Base-by-base conservation (phyloP, 1,140 invertebrate species). In the Drosophila punjabiensis region DNA sequence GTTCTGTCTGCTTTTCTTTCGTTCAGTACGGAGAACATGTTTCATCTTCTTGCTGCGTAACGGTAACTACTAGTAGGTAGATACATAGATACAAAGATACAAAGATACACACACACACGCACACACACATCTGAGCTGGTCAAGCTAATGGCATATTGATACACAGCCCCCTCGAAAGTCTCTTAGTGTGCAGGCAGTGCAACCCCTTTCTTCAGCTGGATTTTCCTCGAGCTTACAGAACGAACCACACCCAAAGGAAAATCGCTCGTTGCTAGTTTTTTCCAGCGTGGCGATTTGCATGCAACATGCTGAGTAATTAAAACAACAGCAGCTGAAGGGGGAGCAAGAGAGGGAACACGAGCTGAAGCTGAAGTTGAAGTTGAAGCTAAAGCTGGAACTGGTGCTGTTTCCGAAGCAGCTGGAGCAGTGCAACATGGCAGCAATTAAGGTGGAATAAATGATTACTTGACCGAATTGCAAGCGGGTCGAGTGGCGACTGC, bases 241-340 rank as follows among this genome's bases (percentile, higher is more conserved):
- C 50, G 30, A 53, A 41, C 58, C 76, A 67, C 76, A 68, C 43
- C 33, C 60, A 81, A 75, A 68, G 76, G 62, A 83, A 86, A 74
- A 53, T 60, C 20, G 37, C 58, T 62, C 60, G 71, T 67, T 76
- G 74, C 33, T 32, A 69, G 37, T 52, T 74, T 74, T 74, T 74
- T 62, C 70, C 68, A 47, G 33, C 32, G 13, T 35, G 43, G 43
- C 59, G 61, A 78, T 83, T 80, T 88, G 84, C 83, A 86, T 88
- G 74, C 79, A 83, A 83, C 76, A 81, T 88, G 83, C 77, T 78
- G 85, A 81, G 81, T 88, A 88, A 88, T 88, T 88, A 89, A 88
- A 81, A 63, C 18, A 77, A 73, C 56, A 73, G 35, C 50, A 76
- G n/a, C n/a, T n/a, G n/a, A n/a, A n/a, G n/a, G n/a, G n/a, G n/a